Evolutionary conservation across 2,888 invertebrate genomes (phyloP), one percentile per base, ranked within the genome.

Genomic region (Tetranychus truncatus): DNA sequence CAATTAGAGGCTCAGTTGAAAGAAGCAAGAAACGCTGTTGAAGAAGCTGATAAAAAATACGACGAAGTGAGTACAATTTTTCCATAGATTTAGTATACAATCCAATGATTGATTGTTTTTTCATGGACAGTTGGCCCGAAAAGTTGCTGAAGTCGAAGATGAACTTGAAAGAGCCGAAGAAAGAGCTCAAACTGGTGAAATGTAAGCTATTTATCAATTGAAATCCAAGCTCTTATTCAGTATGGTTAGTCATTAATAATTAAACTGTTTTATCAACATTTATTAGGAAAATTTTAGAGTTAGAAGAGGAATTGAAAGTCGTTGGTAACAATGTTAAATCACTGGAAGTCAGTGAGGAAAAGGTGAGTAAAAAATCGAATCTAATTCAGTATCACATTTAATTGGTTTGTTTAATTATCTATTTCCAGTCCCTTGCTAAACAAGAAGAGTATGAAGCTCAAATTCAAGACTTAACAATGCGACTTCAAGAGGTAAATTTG

Each of bases 281-380:
- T 44, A 21, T 21, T 24, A 74, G 55, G 66, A 99, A 99, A 90
- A 97, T 97, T 87, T 94, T 96, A 85, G 97, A 97, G 87, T 91
- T 99, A 88, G 97, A 99, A 86, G 97, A 99, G 85, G 97, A 99
- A 86, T 89, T 99, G 85, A 94, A 96, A 85, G 97, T 99, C 83
- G 97, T 99, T 85, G 96, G 97, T 84, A 99, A 99, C 91, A 99
- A 99, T 89, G 88, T 99, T 87, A 99, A 99, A 87, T 97, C 97
- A 84, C 91, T 99, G 84, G 97, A 99, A 88, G 95, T 99, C 84
- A 95, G 94, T 83, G 96, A 97, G 87, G 95, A 96, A 87, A 96
- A 73, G 73, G 55, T 74, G 24, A 74, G 18, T n/a, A 72, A 11
- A 18, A 69, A 21, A 4, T 55, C 18, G 1, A 69, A 69, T 24